phyloP scores from a whole-genome alignment of 2,888 invertebrate genomes.

The Phyto melanocephala region DNA sequence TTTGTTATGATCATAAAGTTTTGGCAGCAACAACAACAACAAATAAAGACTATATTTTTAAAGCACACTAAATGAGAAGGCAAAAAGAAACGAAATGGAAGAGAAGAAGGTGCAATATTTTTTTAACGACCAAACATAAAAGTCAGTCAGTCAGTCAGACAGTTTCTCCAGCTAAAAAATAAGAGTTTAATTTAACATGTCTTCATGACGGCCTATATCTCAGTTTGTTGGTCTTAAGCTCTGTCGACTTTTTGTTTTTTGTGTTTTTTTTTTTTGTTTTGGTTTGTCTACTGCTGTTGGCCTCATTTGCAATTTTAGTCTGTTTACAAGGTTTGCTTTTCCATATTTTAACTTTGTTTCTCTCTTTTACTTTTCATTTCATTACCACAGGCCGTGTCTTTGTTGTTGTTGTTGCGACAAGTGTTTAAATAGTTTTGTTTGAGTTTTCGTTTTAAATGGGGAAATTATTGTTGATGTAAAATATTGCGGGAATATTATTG shows the following conservation, averaged over 20 bases:
- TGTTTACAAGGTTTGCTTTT: conserved; percentile 52
- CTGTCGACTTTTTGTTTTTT: not conserved
- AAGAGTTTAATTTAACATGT: conserved; percentile 11
- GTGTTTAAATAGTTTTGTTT: conserved; percentile 7
- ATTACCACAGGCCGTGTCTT: conserved; percentile 47
- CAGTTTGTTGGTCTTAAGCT: not conserved
- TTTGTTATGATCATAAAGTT: not conserved
- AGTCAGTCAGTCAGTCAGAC: not conserved
- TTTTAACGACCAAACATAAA: conserved; percentile 16
- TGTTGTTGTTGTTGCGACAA: conserved; percentile 24
- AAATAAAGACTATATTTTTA: not conserved
- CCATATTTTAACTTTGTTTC: conserved; percentile 1
- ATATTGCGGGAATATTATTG: conserved; percentile 45
- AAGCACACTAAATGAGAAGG: not conserved
- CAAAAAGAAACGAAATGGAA: not conserved
- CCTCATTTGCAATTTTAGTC: conserved; percentile 44
- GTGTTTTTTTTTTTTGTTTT: not conserved
- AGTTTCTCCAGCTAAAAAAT: not conserved
- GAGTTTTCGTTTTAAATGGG: not conserved
- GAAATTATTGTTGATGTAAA: conserved; percentile 26
- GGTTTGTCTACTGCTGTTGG: not conserved
- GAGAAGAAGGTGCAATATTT: conserved; percentile 18
- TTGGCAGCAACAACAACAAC: not conserved
- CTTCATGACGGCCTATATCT: not conserved
- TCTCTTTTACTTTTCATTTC: conserved; percentile 36